Conservation (phyloP, 2,888 invertebrate genomes). For the Diploptera punctata region DNA sequence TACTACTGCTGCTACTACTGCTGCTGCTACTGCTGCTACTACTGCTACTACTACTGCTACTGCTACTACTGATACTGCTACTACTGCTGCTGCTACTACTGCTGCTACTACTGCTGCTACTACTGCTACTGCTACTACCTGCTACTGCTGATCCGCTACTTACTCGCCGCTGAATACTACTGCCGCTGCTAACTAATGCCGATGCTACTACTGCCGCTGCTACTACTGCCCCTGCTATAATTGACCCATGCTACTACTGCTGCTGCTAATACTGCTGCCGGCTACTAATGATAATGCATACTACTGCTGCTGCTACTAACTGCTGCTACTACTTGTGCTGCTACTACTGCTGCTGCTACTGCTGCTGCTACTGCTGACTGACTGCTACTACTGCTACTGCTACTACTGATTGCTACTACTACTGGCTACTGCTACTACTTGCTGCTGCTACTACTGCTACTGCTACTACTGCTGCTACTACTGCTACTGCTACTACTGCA, state of each 20-base stretch:
- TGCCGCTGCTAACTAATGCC: neutral
- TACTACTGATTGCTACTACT: too few relatives aligned
- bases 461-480: neutral
- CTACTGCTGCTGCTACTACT: too few relatives aligned
- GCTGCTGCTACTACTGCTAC: neutral
- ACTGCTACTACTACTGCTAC: neutral
- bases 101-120: neutral
- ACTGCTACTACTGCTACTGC: neutral
- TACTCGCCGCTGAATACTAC: neutral
- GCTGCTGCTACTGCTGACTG: neutral
- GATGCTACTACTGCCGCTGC: neutral
- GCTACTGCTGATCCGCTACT: neutral
- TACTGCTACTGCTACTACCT: neutral
- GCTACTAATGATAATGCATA: too few relatives aligned
- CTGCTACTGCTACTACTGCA: neutral
- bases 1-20: neutral
- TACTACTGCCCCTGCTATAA: neutral
- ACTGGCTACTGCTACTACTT: too few relatives aligned
- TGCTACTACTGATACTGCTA: too few relatives aligned
- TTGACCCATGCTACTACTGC: neutral
- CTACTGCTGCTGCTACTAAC: neutral
- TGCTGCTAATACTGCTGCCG: neutral
- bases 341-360: neutral
- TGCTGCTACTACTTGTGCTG: neutral
- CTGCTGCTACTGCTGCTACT: neutral